phyloP scores from a whole-genome alignment of 2,113 vertebrate genomes.

The Pygoscelis antarcticus region DNA sequence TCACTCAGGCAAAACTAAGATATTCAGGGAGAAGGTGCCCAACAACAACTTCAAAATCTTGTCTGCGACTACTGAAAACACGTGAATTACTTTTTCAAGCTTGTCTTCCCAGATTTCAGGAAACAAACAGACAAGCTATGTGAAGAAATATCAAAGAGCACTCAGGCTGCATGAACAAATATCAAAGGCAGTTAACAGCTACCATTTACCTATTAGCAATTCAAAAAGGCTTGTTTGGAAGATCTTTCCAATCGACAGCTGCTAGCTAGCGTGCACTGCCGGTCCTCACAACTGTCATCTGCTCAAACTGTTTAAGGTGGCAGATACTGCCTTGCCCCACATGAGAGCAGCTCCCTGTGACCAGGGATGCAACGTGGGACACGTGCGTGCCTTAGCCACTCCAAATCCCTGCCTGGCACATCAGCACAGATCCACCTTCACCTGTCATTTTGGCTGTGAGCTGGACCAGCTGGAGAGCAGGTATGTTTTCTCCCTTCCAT shows the following conservation, averaged over 20 bases:
- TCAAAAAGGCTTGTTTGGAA: background rate
- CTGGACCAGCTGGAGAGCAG: background rate
- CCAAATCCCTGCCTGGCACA: background rate
- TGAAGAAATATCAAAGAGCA: slow-evolving; percentile 10
- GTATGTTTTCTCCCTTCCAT: background rate
- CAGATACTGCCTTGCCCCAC: background rate
- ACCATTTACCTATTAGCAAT: slow-evolving; percentile 2
- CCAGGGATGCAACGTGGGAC: background rate
- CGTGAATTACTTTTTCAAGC: background rate
- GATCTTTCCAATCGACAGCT: background rate
- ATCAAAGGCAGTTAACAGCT: slow-evolving; percentile 10
- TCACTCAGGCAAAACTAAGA: background rate
- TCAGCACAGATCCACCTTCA: background rate
- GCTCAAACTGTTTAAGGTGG: background rate
- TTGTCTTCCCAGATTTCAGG: background rate
- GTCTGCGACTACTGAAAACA: background rate
- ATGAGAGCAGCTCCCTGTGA: background rate
- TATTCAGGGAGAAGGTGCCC: background rate
- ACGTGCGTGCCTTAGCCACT: fast-evolving
- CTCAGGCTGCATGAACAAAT: background rate
- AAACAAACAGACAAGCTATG: background rate
- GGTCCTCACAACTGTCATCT: background rate
- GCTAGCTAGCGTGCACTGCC: background rate
- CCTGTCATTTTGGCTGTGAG: background rate
- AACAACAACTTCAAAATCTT: background rate